A percentile compares a stretch with the other conserved stretches of the same genome.
phyloP scores from a whole-genome alignment of 2,888 invertebrate species.

The Lasius platythorax region DNA sequence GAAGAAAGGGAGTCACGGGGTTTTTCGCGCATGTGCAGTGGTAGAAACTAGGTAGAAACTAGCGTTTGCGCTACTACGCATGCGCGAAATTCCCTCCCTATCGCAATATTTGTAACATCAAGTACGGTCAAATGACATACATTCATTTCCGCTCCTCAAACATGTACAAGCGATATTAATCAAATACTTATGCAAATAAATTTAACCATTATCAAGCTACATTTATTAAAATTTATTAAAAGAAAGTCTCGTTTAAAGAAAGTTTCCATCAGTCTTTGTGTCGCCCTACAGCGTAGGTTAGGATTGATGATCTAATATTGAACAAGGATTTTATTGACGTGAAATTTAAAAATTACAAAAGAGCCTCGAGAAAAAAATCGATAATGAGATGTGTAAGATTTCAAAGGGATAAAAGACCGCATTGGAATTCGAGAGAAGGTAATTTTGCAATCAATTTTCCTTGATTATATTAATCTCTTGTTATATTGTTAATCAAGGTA shows the following conservation, averaged over 20 bases:
- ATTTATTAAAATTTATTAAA: not conserved
- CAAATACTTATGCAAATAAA: not conserved
- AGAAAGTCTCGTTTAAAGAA: not conserved
- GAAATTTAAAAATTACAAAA: not conserved
- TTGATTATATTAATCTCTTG: not conserved
- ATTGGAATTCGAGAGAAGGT: not conserved
- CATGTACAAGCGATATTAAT: not conserved
- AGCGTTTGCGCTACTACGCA: no score
- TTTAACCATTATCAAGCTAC: not conserved
- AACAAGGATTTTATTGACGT: not conserved
- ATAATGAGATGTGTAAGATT: constrained; percentile 31
- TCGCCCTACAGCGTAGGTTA: not conserved
- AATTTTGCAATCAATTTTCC: not conserved
- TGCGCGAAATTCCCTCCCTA: no score
- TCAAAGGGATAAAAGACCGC: not conserved
- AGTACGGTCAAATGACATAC: not conserved
- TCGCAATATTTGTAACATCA: not conserved
- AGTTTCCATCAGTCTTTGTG: not conserved
- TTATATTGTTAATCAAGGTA: not conserved
- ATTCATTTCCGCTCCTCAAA: not conserved
- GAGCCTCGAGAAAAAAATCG: not conserved
- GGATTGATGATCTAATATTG: not conserved
- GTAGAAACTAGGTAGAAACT: no score
- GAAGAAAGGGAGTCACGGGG: no score
- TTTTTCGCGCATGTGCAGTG: no score